phyloP scores from a whole-genome alignment of 2,797 vertebrate genomes.

The Acanthurus tractus region DNA sequence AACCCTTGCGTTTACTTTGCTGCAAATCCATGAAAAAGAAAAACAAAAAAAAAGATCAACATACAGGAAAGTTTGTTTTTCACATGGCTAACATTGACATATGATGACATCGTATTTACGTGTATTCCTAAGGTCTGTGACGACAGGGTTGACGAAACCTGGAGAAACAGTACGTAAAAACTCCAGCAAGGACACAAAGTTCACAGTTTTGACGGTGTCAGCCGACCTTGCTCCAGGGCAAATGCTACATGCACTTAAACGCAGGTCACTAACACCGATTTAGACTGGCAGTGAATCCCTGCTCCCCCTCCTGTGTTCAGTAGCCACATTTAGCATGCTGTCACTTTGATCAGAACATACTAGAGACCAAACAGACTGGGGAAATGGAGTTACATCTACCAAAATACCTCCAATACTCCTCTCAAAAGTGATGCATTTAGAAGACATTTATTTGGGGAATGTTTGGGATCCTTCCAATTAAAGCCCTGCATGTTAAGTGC shows the following conservation, averaged over 20 bases:
- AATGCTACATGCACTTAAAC: conserved; percentile 63
- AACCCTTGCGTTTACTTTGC: conserved; percentile 67
- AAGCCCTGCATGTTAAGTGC: conserved; percentile 7
- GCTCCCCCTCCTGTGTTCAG: conserved; percentile 28
- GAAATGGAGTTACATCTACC: conserved; percentile 23
- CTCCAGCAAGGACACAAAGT: conserved; percentile 71
- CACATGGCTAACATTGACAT: conserved; percentile 69
- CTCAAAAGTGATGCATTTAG: conserved; percentile 6
- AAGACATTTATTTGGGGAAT: conserved; percentile 14
- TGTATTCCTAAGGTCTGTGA: conserved; percentile 52
- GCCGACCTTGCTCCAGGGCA: conserved; percentile 55
- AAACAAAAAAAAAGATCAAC: conserved; percentile 52
- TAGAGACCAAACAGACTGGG: conserved; percentile 23
- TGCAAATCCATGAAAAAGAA: conserved; percentile 61
- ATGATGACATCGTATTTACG: conserved; percentile 51
- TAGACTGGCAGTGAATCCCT: conserved; percentile 61
- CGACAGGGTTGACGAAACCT: conserved; percentile 43
- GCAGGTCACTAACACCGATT: conserved; percentile 71
- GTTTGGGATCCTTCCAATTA: not conserved
- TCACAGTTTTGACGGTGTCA: conserved; percentile 76
- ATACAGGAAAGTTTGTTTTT: conserved; percentile 63
- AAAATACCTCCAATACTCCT: conserved; percentile 16
- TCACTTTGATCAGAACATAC: conserved; percentile 57
- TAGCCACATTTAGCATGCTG: conserved; percentile 69
- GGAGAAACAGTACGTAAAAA: conserved; percentile 61